Evolutionary conservation across 2,888 invertebrate genomes (phyloP).

Genomic region (Heliconius charithonia): DNA sequence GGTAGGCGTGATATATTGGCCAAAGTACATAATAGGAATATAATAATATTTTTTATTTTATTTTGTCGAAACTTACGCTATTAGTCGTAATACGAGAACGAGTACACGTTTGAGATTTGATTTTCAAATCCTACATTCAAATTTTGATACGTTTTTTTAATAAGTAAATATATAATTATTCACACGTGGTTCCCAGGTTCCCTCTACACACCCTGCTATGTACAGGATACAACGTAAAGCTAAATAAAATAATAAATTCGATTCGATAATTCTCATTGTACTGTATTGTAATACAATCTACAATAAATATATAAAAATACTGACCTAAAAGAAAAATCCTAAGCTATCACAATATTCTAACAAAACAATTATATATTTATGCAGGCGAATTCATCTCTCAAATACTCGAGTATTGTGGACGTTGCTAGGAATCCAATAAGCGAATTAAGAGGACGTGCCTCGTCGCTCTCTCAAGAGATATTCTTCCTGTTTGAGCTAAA

Average conservation of each 20-base stretch:
- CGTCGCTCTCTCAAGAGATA: slow-evolving; percentile 37
- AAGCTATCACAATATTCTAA: background rate
- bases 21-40: background rate
- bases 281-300: too few species aligned
- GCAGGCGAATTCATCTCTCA: slow-evolving; percentile 31
- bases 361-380: slow-evolving; percentile 24
- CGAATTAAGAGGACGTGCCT: slow-evolving; percentile 51
- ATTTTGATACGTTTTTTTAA: too few species aligned
- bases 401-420: slow-evolving; percentile 14
- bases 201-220: too few species aligned
- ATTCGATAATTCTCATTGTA: too few species aligned
- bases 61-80: too few species aligned
- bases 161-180: too few species aligned
- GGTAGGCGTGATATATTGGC: background rate
- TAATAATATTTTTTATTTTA: background rate
- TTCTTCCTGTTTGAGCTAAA: slow-evolving; percentile 39
- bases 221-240: too few species aligned
- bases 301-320: background rate
- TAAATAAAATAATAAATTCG: too few species aligned
- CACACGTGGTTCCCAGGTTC: too few species aligned
- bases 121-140: too few species aligned
- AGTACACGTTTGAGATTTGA: too few species aligned
- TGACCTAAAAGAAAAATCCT: background rate
- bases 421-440: slow-evolving; percentile 49
- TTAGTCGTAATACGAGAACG: too few species aligned